Evolutionary conservation across 1,140 invertebrate species (phyloP), one percentile per base, ranked within the genome.

Genomic region (Drosophila aff.): DNA sequence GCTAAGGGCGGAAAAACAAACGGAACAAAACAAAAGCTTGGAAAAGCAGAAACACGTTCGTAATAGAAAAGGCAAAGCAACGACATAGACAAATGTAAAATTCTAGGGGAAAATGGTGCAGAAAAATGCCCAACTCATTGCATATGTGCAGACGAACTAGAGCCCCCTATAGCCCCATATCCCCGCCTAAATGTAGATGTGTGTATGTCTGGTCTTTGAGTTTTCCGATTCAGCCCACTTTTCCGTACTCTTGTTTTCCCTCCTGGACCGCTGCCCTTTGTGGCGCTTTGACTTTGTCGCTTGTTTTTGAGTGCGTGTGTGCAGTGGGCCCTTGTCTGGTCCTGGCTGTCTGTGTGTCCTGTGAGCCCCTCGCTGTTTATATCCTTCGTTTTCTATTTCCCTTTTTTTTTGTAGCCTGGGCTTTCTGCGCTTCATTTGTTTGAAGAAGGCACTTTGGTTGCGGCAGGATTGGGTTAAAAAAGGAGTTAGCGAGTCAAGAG

Each of bases 111-210:
- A 91, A 91, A 82, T 79, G 77, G 64, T 66, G 71, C 67, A 80
- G 63, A 78, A 87, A 90, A 87, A 89, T 82, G 71, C 61, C 66
- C 72, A 73, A 76, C 68, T 82, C 76, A 79, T 79, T 79, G 76
- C 76, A 79, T 79, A 79, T 79, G 76, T 79, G 74, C 23, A 69
- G 59, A 58, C 28, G 44, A 67, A 52, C 73, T 53, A 57, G 64
- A 61, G 43, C 52, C 33, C 40, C 71, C 9, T 10, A 57, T 53
- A 28, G 28, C 26, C 26, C 33, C 46, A 26, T 49, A 18, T 33
- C 50, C 31, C 33, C 18, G 31, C 15, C 41, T 33, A 49, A 40
- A 47, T 55, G 26, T 31, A 18, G 62, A n/a, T 68, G 33, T 58
- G 21, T 50, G 33, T 28, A 28, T 52, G 52, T 62, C 55, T 41